Base-by-base conservation (phyloP, 2,113 vertebrate genomes). In the Melanocharis versteri region DNA sequence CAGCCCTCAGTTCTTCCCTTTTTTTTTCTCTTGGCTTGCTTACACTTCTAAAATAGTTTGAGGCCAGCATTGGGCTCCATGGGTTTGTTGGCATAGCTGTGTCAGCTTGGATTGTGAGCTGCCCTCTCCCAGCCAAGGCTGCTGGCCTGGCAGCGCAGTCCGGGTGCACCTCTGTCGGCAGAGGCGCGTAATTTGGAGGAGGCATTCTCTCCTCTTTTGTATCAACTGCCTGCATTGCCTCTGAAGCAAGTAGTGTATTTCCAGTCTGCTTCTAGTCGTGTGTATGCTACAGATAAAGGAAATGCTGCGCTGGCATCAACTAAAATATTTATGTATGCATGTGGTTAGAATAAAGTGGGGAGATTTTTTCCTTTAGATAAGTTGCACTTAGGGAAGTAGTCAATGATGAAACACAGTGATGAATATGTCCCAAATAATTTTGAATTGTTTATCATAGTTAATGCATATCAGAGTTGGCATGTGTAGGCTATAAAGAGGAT, bases 131-230 rank as follows among this genome's bases (percentile, higher is more conserved):
- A 0, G 92, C 90, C 92, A 81, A 84, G 42, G 53, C 78, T 89
- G 69, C 92, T 31, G 77, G 50, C 39, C n/a, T 81, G 81, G 77
- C 47, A 65, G 26, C 0, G 0, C 2, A 4, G 35, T 58, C 18
- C 0, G 0, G 44, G 39, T 0, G 0, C 79, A 50, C 39, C 35
- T n/a, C 48, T 23, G 31, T 79, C 18, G 0, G n/a, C 22, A 9
- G 60, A 84, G 26, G 21, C 2, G 2, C 1, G 0, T 51, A 40
- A 83, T 66, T 78, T 11, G 5, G 45, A 68, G 50, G 24, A 3
- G 2, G 16, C 2, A 0, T 56, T 87, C 66, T 51, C 33, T n/a
- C 37, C 35, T 60, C 37, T 78, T 28, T 18, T 61, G 15, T 76
- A 39, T 42, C 33, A 40, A 61, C 23, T 48, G 54, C 26, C 54